phyloP scores from a whole-genome alignment of 2,113 vertebrate genomes.

The Aviceda subcristata region DNA sequence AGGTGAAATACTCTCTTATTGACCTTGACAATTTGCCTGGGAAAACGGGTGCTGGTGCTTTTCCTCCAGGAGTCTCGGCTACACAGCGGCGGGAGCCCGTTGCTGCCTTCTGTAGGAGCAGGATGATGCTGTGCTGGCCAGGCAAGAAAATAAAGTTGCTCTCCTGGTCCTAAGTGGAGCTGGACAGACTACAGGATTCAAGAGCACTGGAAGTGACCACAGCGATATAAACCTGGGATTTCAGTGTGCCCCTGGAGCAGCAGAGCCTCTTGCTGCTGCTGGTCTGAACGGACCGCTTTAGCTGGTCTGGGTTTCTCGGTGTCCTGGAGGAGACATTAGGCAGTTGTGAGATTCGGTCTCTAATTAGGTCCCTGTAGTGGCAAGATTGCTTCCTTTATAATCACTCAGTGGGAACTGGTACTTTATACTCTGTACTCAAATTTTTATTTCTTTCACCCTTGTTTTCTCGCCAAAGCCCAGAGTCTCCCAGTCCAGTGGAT shows the following conservation, averaged over 20 bases:
- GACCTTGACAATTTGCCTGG: neutral
- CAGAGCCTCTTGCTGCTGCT: neutral
- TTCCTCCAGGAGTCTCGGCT: neutral
- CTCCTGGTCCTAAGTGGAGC: fast-evolving
- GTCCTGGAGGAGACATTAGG: neutral
- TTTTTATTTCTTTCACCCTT: slow-evolving; percentile 18
- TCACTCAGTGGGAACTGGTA: neutral
- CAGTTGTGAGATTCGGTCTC: neutral
- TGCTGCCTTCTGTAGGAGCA: neutral
- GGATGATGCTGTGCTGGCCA: neutral
- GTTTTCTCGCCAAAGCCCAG: neutral
- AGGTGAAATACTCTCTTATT: neutral
- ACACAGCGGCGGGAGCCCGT: neutral
- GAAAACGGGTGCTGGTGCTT: neutral
- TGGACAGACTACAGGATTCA: neutral
- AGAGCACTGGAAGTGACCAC: neutral
- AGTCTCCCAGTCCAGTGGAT: neutral
- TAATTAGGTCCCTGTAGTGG: slow-evolving; percentile 22
- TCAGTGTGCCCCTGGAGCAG: neutral
- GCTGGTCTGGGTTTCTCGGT: neutral
- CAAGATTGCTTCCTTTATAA: slow-evolving; percentile 2
- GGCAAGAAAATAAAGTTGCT: neutral
- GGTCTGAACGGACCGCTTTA: fast-evolving
- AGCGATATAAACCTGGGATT: neutral
- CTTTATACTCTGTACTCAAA: neutral